Evolutionary conservation across 2,888 invertebrate genomes (phyloP), one percentile per base, ranked within the genome.

Genomic region (Hybos culiciformis): DNA sequence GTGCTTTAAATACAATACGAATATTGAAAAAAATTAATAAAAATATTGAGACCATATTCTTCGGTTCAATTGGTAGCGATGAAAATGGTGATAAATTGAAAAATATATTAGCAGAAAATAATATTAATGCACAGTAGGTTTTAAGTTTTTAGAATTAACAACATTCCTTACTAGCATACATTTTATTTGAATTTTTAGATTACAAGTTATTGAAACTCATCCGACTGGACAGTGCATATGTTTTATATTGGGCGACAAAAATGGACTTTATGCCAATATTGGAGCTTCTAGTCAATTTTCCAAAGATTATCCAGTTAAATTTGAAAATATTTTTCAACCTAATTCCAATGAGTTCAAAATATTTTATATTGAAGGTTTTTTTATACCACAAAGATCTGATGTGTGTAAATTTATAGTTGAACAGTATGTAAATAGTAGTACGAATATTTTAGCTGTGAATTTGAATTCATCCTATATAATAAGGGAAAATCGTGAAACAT

Each of bases 311-410:
- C 56, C 69, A 11, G 55, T 53, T 49, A 48, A 47, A 1, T 45
- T 46, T 6, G 55, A 56, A 42, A 26, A 46, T 15, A 29, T 36
- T 17, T n/a, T 11, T 9, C 18, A 52, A 54, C 5, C 5, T 56
- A 59, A 11, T 37, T 61, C 19, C 59, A 58, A 36, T 49, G 60
- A 60, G 24, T 58, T 58, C 20, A 62, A 65, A 50, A 57, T 65
- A 9, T 54, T 73, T 24, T 74, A 74, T 49, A 60, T 76, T 41
- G 75, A 75, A 58, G 74, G 73, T 5, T 76, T 71, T 56, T 76
- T 76, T 55, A 55, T 76, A 36, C 69, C 72, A 1, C 63, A 72
- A 19, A 64, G 73, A 19, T 56, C 58, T 24, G 62, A 66, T 19
- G 63, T 68, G 5, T 67, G 69, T 6, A 53, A 63, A 31, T 62